Evolutionary conservation across 2,797 vertebrate genomes (phyloP), one percentile per base, ranked within the genome.

Genomic region (Neopelma chrysocephalum): DNA sequence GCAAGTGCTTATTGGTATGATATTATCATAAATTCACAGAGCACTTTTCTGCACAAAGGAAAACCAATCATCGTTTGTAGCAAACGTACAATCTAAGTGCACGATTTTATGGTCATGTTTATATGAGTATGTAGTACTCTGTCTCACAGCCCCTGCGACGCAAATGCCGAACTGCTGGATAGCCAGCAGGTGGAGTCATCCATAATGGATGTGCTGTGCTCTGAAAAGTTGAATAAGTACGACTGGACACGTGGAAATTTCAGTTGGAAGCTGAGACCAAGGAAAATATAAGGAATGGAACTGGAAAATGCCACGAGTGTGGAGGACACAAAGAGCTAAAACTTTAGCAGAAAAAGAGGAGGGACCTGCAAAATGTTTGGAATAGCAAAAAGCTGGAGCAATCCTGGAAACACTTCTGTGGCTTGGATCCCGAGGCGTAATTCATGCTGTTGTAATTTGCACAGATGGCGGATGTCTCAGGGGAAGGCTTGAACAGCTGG

Each of bases 141-240:
- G 1, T 26, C 50, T 50, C 42, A 3, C 6, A 6, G 57, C 15
- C 16, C 29, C 19, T 29, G 47, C 0, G 47, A 17, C 3, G 8
- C 0, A 4, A n/a, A 51, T 27, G 96, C 82, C 25, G 62, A 56
- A 11, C 31, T 56, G 9, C 51, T 17, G 73, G 72, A 31, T 4
- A 94, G 58, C 96, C 96, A 90, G 93, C 70, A 97, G 96, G 85
- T 91, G 96, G 95, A 94, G 95, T 76, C 58, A 77, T 76, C 86
- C 27, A 12, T 90, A 89, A 90, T 9, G 70, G 9, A 40, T 34
- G 60, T 22, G 73, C 25, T n/a, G 48, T 1, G 62, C 27, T 66
- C 77, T 50, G 80, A 70, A 45, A 87, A 90, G 89, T 26, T 64
- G 87, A 66, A 0, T 32, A 45, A 87, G 68, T 38, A 42, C 0